Percentiles rank a stretch among this genome's conserved stretches.
Conservation (phyloP, 2,888 invertebrate species). For the Herminia tarsipennalis region DNA sequence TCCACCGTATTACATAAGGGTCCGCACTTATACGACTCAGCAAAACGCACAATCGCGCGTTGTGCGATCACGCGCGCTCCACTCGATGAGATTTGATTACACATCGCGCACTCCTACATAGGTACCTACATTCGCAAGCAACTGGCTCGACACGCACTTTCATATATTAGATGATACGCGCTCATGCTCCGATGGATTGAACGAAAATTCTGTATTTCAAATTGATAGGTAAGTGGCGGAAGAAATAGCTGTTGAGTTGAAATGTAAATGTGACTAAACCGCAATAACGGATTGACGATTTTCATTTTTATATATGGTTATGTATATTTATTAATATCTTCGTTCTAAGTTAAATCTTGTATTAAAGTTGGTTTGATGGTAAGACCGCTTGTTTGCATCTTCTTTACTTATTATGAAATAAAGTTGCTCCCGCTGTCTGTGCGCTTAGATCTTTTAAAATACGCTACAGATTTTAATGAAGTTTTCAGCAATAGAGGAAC, state of each 20-base stretch:
- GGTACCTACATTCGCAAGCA: neutral
- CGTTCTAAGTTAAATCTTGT: too few species aligned
- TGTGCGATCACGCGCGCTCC: constrained; percentile 13
- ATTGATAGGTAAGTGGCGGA: constrained; percentile 1
- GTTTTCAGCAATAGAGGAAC: too few species aligned
- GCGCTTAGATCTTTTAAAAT: too few species aligned
- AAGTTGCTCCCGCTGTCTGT: too few species aligned
- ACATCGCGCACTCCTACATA: neutral
- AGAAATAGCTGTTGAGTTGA: neutral
- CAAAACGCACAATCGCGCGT: constrained; percentile 2
- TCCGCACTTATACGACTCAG: constrained; percentile 15
- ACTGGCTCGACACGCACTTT: constrained; percentile 13
- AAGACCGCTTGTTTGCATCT: too few species aligned
- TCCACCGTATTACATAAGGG: constrained; percentile 6
- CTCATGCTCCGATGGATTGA: constrained; percentile 1
- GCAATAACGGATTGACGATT: too few species aligned
- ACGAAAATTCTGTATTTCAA: neutral
- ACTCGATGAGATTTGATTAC: constrained; percentile 13
- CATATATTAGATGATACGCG: constrained; percentile 9
- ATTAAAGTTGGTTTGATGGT: too few species aligned
- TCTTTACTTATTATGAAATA: too few species aligned
- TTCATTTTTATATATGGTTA: too few species aligned
- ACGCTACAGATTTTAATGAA: too few species aligned
- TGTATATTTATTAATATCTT: too few species aligned
- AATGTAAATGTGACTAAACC: too few species aligned